Percentiles rank a stretch among this genome's conserved stretches.
Conservation (phyloP, 2,888 invertebrate genomes). For the Resseliella maxima region DNA sequence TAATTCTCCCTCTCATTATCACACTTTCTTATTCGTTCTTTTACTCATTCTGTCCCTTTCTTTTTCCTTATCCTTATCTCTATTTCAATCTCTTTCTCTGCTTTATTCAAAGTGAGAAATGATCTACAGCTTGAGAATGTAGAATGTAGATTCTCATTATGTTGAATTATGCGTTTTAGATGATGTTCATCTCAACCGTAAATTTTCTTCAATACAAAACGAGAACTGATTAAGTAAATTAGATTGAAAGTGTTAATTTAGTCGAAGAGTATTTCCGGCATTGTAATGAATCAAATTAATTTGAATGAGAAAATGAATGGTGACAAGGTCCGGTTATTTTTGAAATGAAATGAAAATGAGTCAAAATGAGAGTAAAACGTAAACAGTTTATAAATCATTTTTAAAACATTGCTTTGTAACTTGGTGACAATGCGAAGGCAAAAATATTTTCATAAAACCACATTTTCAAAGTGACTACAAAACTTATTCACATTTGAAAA, state of each 20-base stretch:
- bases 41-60: not conserved
- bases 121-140: not conserved
- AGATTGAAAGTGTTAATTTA: not conserved
- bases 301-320: not conserved
- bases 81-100: no score
- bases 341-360: not conserved
- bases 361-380: not conserved
- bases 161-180: not conserved
- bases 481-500: not conserved
- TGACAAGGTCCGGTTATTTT: not conserved
- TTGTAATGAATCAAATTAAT: not conserved
- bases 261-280: not conserved
- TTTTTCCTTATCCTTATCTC: not conserved
- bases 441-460: constrained; percentile 4
- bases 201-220: not conserved
- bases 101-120: not conserved
- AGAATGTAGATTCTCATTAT: no score
- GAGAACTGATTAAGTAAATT: constrained; percentile 2
- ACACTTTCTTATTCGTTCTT: no score
- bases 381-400: not conserved
- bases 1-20: no score
- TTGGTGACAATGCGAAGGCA: not conserved
- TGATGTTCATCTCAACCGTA: not conserved
- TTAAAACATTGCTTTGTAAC: not conserved
- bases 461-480: not conserved